Conservation (phyloP, 2,797 vertebrate genomes). For the Thaleichthys pacificus region DNA sequence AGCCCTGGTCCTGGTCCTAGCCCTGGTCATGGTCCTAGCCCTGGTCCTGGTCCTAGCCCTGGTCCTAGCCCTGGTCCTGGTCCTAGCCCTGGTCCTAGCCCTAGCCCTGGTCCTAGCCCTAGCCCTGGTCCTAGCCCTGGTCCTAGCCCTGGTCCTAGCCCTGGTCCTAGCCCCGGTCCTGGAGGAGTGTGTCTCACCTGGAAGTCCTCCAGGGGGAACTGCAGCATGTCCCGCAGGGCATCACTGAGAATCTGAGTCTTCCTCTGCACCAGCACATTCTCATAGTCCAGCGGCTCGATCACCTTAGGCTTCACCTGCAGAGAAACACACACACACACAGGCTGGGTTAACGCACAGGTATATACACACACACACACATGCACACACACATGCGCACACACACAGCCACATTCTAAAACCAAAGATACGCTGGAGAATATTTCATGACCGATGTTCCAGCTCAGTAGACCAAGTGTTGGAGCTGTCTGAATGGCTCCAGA, state of each 20-base stretch:
- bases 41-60: no score
- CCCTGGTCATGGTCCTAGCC: no score
- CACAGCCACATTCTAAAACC: no score
- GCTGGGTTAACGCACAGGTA: neutral
- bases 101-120: no score
- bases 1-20: no score
- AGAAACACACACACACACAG: neutral
- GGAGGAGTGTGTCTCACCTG: constrained; percentile 76
- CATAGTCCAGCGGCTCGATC: constrained; percentile 96
- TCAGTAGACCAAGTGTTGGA: neutral
- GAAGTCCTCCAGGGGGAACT: constrained; percentile 97
- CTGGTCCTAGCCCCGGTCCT: neutral
- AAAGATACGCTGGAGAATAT: no score
- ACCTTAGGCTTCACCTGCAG: constrained; percentile 92
- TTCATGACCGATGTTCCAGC: no score
- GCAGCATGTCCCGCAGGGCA: constrained; percentile 92
- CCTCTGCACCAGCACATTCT: constrained; percentile 95
- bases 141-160: no score
- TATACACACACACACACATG: neutral
- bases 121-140: no score
- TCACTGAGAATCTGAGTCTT: constrained; percentile 98
- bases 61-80: no score
- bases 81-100: no score
- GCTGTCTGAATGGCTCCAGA: neutral
- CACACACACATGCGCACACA: neutral